phyloP scores from a whole-genome alignment of 2,888 invertebrate species.

The Andrena camellia region DNA sequence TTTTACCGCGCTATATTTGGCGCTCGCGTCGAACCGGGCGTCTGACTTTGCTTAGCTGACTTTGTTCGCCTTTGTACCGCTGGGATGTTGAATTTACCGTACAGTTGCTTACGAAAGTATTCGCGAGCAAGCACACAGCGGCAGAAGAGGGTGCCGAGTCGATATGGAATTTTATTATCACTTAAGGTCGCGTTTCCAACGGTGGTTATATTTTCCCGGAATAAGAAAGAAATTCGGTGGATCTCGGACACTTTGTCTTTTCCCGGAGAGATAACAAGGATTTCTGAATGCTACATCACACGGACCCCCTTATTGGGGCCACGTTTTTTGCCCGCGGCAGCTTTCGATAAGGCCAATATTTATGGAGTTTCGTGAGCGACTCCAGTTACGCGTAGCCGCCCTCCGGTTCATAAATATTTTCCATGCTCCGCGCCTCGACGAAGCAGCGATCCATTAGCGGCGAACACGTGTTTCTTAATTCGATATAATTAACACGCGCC shows the following conservation, averaged over 20 bases:
- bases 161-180: no score
- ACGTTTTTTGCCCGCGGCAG: conserved; percentile 4
- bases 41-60: conserved; percentile 1
- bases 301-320: not conserved
- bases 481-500: conserved; percentile 41
- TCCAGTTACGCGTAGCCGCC: conserved; percentile 27
- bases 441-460: conserved; percentile 7
- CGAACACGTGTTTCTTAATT: conserved; percentile 48
- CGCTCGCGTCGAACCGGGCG: not conserved
- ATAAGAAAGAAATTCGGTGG: no score
- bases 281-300: not conserved
- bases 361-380: conserved; percentile 22
- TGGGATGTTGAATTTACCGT: no score
- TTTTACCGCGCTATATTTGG: conserved; percentile 5
- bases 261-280: not conserved
- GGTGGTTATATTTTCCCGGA: no score
- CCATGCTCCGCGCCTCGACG: not conserved
- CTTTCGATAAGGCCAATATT: conserved; percentile 45
- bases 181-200: no score
- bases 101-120: not conserved
- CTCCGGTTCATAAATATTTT: conserved; percentile 20
- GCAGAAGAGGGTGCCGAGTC: not conserved
- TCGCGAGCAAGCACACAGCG: not conserved
- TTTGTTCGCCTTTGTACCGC: not conserved
- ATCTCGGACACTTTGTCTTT: not conserved